Evolutionary conservation across 2,113 vertebrate species (phyloP).

Genomic region (Pomatostomus ruficeps): DNA sequence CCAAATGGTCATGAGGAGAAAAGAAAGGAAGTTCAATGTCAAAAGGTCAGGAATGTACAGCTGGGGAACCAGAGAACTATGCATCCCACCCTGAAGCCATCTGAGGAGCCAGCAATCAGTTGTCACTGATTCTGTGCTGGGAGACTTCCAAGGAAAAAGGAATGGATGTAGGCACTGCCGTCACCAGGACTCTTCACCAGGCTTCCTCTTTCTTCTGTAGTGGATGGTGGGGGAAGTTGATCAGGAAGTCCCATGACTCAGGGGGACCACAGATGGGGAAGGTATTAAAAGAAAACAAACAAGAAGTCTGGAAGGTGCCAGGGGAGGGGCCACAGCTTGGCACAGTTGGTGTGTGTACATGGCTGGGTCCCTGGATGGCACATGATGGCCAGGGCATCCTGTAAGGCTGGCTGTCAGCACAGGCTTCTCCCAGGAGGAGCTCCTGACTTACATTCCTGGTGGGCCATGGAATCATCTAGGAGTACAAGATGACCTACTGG

Average conservation of each 20-base stretch:
- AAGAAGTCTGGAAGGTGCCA: neutral
- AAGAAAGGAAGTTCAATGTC: neutral
- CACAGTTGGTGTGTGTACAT: neutral
- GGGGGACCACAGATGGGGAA: neutral
- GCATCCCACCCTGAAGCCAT: neutral
- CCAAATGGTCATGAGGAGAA: neutral
- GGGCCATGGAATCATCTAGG: neutral
- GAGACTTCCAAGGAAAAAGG: neutral
- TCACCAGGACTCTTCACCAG: neutral
- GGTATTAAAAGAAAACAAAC: neutral
- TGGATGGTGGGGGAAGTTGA: conserved; percentile 8
- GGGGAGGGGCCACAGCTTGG: neutral
- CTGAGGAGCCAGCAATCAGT: neutral
- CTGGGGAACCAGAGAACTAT: neutral
- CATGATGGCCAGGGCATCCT: neutral
- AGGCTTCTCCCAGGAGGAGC: neutral
- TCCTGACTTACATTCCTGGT: neutral
- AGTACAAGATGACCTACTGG: neutral
- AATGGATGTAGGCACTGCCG: neutral
- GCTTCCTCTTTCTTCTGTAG: conserved; percentile 43
- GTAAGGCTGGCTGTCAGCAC: neutral
- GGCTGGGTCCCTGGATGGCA: neutral
- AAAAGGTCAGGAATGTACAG: neutral
- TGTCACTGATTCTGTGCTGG: neutral
- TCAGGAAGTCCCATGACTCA: conserved; percentile 47